phyloP scores from a whole-genome alignment of 2,113 vertebrate species.

The Delphinus delphis region DNA sequence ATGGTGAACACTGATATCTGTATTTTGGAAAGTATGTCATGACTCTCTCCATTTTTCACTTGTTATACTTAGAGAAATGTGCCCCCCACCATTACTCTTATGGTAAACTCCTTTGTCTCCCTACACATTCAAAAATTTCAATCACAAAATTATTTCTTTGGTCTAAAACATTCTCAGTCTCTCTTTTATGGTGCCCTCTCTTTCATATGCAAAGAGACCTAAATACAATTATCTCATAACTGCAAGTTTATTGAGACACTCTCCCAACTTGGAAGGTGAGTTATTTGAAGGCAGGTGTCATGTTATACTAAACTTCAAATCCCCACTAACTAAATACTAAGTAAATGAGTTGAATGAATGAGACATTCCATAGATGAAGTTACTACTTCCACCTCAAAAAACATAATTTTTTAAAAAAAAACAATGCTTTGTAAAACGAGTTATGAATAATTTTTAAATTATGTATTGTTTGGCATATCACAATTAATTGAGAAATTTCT shows the following conservation, averaged over 20 bases:
- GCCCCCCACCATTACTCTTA: neutral
- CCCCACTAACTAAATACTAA: neutral
- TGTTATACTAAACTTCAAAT: neutral
- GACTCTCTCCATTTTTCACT: neutral
- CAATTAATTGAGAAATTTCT: neutral
- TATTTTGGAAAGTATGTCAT: neutral
- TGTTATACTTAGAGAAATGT: neutral
- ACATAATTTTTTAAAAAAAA: neutral
- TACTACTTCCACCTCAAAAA: neutral
- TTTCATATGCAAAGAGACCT: neutral
- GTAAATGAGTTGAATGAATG: neutral
- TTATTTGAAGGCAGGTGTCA: neutral
- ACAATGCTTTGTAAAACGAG: neutral
- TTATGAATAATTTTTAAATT: neutral
- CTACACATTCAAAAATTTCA: neutral
- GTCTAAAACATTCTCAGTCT: neutral
- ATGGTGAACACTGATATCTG: neutral
- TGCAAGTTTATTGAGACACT: neutral
- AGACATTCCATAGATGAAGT: neutral
- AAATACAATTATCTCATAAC: neutral
- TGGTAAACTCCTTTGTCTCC: neutral
- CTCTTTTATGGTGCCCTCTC: neutral
- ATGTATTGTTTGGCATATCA: neutral
- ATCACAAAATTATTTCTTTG: neutral
- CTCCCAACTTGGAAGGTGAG: neutral